Evolutionary conservation across 1,140 invertebrate genomes (phyloP).

Genomic region (Nasonia longicornis): DNA sequence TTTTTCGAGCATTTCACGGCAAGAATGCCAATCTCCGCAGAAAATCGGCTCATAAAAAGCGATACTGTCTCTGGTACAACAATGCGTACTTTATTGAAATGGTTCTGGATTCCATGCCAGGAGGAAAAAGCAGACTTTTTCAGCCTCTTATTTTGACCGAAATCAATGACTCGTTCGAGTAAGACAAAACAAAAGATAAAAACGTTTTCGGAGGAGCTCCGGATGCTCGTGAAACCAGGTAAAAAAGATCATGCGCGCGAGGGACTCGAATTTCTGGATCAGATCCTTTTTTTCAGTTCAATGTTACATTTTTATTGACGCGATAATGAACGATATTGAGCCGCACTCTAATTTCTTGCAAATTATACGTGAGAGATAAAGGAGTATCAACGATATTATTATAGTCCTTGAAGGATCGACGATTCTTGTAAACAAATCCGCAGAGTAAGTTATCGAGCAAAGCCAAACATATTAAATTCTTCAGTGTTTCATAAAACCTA

Average conservation of each 20-base stretch:
- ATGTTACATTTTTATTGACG: slow-evolving; percentile 18
- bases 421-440: too few relatives aligned
- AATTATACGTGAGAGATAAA: neutral
- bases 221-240: neutral
- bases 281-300: slow-evolving; percentile 32
- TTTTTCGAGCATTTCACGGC: neutral
- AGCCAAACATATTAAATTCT: too few relatives aligned
- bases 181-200: neutral
- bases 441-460: too few relatives aligned
- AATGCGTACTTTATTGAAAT: slow-evolving; percentile 17
- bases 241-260: neutral
- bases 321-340: slow-evolving; percentile 29
- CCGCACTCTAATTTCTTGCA: slow-evolving; percentile 18
- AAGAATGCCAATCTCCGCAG: slow-evolving; percentile 9
- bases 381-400: neutral
- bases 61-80: neutral
- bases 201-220: neutral
- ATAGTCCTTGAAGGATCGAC: neutral
- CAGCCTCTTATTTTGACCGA: neutral
- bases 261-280: slow-evolving; percentile 29
- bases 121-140: neutral
- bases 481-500: too few relatives aligned
- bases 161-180: slow-evolving; percentile 9
- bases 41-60: neutral
- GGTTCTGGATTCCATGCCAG: neutral